Conservation (phyloP, 2,113 vertebrate genomes). For the Passer montanus region DNA sequence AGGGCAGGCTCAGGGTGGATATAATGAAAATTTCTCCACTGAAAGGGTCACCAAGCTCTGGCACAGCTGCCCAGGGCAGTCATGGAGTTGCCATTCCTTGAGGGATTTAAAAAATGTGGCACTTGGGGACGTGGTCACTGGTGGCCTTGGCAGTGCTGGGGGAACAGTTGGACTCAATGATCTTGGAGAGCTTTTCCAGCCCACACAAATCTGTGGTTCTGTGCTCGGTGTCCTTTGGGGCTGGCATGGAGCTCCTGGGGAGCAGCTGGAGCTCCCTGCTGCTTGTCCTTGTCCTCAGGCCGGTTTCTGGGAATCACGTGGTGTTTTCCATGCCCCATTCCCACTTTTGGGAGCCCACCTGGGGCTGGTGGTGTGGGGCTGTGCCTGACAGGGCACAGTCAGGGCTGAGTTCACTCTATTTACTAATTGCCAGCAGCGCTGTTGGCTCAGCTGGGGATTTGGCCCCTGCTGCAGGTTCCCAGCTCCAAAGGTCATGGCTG, state of each 20-base stretch:
- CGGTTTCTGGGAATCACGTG: accelerated
- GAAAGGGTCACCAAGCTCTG: not conserved
- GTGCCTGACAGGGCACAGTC: not conserved
- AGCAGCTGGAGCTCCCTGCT: not conserved
- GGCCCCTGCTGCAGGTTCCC: not conserved
- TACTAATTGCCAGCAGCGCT: not conserved
- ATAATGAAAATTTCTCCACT: not conserved
- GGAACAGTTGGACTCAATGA: accelerated
- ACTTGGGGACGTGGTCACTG: not conserved
- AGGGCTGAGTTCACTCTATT: not conserved
- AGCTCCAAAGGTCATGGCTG: not conserved
- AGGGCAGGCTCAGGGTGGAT: accelerated
- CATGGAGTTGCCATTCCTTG: accelerated
- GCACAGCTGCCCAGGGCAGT: not conserved
- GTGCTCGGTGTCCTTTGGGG: not conserved
- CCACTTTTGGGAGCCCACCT: not conserved
- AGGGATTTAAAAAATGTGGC: not conserved
- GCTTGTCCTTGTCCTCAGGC: not conserved
- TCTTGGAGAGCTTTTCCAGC: not conserved
- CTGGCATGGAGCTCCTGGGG: not conserved
- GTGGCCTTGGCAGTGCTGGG: not conserved
- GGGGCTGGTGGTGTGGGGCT: not conserved
- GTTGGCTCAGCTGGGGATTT: not conserved
- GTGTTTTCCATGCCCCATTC: not conserved
- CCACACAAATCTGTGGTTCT: not conserved